phyloP scores from a whole-genome alignment of 2,888 invertebrate species.

The Dryobota labecula region DNA sequence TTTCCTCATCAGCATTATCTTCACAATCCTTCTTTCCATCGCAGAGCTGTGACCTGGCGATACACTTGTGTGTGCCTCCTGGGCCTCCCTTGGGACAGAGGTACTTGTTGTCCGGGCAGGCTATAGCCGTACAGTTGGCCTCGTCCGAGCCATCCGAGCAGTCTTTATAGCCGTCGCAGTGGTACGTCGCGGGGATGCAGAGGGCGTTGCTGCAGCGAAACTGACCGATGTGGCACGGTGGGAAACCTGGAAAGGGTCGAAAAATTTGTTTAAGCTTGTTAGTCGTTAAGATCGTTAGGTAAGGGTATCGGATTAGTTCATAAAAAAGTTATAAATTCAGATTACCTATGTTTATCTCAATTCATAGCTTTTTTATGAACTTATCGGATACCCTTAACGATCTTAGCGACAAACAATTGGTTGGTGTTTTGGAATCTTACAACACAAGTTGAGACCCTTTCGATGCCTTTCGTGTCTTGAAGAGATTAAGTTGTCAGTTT shows the following conservation, averaged over 20 bases:
- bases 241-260: slow-evolving; percentile 92
- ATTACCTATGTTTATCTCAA: not conserved
- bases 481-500: not conserved
- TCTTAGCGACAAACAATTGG: too few relatives aligned
- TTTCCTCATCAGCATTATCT: slow-evolving; percentile 97
- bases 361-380: not conserved
- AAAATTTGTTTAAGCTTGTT: not conserved
- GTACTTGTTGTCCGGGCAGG: slow-evolving; percentile 97
- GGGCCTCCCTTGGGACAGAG: slow-evolving; percentile 94
- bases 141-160: slow-evolving; percentile 98
- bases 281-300: not conserved
- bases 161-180: slow-evolving; percentile 96
- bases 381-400: too few relatives aligned
- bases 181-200: slow-evolving; percentile 97
- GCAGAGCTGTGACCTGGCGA: slow-evolving; percentile 96
- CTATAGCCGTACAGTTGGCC: slow-evolving; percentile 95
- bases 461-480: not conserved
- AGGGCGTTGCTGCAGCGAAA: slow-evolving; percentile 98
- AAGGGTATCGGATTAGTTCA: not conserved
- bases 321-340: not conserved
- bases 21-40: slow-evolving; percentile 97
- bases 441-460: not conserved
- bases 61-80: slow-evolving; percentile 95
- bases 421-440: not conserved
- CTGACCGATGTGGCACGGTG: slow-evolving; percentile 96